A percentile compares a stretch with the other conserved stretches of the same genome.
Conservation (phyloP, 1,140 invertebrate species). For the Epicauta chinensis region DNA sequence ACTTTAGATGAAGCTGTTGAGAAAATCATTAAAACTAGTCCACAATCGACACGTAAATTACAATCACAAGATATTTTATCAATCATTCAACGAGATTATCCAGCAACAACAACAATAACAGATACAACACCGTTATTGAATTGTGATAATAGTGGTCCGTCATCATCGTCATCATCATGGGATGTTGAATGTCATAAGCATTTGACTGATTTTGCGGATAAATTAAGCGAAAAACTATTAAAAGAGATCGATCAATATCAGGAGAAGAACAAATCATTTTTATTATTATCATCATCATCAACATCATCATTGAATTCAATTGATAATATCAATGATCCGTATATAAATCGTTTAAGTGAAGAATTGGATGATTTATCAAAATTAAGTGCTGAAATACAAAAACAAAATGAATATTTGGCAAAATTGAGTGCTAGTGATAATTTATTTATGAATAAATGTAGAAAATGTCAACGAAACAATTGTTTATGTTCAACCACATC, state of each 20-base stretch:
- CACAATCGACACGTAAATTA: slow-evolving; percentile 44
- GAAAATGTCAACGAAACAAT: slow-evolving; percentile 19
- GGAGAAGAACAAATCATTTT: slow-evolving; percentile 27
- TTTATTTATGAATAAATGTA: slow-evolving; percentile 17
- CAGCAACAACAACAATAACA: slow-evolving; percentile 27
- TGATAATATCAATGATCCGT: slow-evolving; percentile 53
- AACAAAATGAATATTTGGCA: slow-evolving; percentile 45
- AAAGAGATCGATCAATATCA: slow-evolving; percentile 67
- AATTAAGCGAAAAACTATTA: slow-evolving; percentile 61
- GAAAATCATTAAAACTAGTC: slow-evolving; percentile 40
- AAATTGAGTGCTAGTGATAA: slow-evolving; percentile 38
- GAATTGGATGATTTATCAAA: slow-evolving; percentile 52
- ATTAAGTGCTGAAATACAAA: slow-evolving; percentile 50
- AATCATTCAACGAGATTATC: slow-evolving; percentile 44
- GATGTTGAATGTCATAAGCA: slow-evolving; percentile 59
- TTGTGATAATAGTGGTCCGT: slow-evolving; percentile 45
- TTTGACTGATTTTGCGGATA: slow-evolving; percentile 70
- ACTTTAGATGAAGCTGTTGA: slow-evolving; percentile 63
- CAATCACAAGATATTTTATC: slow-evolving; percentile 49
- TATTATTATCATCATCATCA: slow-evolving; percentile 1
- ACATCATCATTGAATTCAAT: slow-evolving; percentile 21
- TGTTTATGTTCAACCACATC: slow-evolving; percentile 7
- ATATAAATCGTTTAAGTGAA: slow-evolving; percentile 49
- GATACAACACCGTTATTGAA: slow-evolving; percentile 31
- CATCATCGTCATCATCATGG: too few species aligned